Base-by-base conservation (phyloP, 2,888 invertebrate species). In the Linnaemya vulpina region DNA sequence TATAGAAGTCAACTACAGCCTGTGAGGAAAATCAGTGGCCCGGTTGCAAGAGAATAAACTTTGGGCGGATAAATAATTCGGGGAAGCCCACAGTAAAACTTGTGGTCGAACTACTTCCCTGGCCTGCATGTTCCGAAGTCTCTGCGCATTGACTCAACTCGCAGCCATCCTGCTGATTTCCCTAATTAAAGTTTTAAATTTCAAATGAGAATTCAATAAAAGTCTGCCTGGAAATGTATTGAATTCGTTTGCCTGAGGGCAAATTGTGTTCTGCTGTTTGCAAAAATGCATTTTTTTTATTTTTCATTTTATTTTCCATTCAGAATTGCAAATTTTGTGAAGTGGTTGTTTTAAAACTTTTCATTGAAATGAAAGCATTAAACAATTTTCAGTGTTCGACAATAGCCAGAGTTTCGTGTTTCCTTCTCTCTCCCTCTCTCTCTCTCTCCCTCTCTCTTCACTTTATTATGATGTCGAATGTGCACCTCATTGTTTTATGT, bases 281-380 rank as follows among this genome's bases (percentile, higher is more conserved):
- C 25, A 25, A 25, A 25, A 55, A 55, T 15, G 22, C 8, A 3
- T 51, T 51, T 10, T 25, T 10, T 3, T 3, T 49, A 22, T 7
- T 15, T 25, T 15, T n/a, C n/a, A n/a, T n/a, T n/a, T n/a, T n/a
- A n/a, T n/a, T 7, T 10, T 1, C 25, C 15, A 35, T 58, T 35
- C n/a, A 35, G 35, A 30, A 35, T 30, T 58, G 1, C 1, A 9
- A 35, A n/a, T 60, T 60, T 60, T 60, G 17, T 11, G 15, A 22
- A 55, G 53, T 55, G 11, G 3, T 58, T 40, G 38, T 22, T 62
- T 7, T 8, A 20, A 40, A 62, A 62, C 20, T 62, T 20, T 62
- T 62, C 11, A 62, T 58, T 30, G 58, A 58, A 58, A 35, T 40
- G 17, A 62, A 40, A 62, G 40, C 22, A 65, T 65, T 65, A 65